Evolutionary conservation across 2,888 invertebrate species (phyloP), one percentile per base, ranked within the genome.

Genomic region (Prostheceraeus crozeri): DNA sequence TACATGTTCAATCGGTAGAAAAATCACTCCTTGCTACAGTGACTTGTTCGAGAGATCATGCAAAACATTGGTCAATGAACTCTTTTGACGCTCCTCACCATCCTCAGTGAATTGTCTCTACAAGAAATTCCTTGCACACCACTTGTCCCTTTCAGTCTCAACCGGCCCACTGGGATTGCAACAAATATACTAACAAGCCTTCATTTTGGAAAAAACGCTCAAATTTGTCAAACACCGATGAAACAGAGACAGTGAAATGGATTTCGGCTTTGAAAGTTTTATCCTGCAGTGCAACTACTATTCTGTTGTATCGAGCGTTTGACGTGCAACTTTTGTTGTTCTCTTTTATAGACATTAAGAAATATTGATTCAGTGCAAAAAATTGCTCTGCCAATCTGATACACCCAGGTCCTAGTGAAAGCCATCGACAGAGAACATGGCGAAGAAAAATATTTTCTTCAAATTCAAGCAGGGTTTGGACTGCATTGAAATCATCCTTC

Each of bases 401-500:
- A 19, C 23, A 16, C 25, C 25, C 63, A 36, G 64, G 60, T 3
- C 62, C 3, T 23, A 66, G 54, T 53, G 65, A 51, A 28, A 66
- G 57, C 64, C 62, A 66, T 46, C 64, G 53, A 36, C 35, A 60
- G 28, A 63, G 56, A 10, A 66, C 60, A 58, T 64, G 62, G 11
- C 64, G 33, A 14, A 62, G 60, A 35, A 65, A 65, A 48, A 64
- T 11, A 21, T 62, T 52, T 28, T 63, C 64, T 40, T 61, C 58
- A 51, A 65, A 59, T 8, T 59, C 63, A 53, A 65, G 57, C 3
- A 28, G n/a, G 19, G 28, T 10, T 48, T 55, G 21, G 14, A 60
- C 46, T 27, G 59, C 35, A n/a, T 31, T 3, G 59, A 60, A 66
- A 45, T 65, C 65, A 46, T 66, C 66, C 53, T 57, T 59, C n/a